phyloP scores from a whole-genome alignment of 2,113 vertebrate species.

The western clawed frog (Xenopus tropicalis) region DNA sequence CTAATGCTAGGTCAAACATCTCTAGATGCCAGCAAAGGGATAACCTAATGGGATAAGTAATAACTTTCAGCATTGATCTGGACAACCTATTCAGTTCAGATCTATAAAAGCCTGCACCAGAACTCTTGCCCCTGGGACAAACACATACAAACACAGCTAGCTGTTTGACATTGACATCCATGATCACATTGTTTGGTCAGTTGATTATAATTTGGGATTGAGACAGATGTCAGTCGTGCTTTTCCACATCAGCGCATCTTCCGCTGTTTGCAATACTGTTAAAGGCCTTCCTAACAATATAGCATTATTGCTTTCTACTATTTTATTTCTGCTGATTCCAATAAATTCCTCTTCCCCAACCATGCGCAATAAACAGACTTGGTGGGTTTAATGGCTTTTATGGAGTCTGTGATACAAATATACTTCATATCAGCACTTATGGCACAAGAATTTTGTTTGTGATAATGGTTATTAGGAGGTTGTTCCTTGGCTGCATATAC shows the following conservation, averaged over 20 bases:
- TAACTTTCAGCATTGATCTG: no score
- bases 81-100: background rate
- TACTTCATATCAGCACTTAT: no score
- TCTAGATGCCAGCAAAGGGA: constrained; percentile 14
- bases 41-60: background rate
- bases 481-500: no score
- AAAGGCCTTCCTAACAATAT: constrained; percentile 26
- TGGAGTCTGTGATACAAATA: no score
- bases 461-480: no score
- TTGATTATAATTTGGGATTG: background rate
- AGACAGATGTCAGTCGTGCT: constrained; percentile 17
- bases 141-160: background rate
- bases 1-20: constrained; percentile 17
- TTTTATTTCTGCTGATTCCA: background rate
- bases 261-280: background rate
- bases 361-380: background rate
- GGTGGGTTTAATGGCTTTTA: no score
- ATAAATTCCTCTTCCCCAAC: background rate
- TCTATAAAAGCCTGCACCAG: background rate
- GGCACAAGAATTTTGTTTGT: no score
- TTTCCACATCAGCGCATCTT: constrained; percentile 4
- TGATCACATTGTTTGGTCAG: background rate
- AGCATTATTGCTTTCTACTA: constrained; percentile 11
- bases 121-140: constrained; percentile 6
- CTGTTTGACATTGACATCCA: constrained; percentile 11